These are phyloP conservation scores for Sebastes iracundus DNA, from an alignment of 2,797 vertebrate species.

Conservation along the genomic window DNA sequence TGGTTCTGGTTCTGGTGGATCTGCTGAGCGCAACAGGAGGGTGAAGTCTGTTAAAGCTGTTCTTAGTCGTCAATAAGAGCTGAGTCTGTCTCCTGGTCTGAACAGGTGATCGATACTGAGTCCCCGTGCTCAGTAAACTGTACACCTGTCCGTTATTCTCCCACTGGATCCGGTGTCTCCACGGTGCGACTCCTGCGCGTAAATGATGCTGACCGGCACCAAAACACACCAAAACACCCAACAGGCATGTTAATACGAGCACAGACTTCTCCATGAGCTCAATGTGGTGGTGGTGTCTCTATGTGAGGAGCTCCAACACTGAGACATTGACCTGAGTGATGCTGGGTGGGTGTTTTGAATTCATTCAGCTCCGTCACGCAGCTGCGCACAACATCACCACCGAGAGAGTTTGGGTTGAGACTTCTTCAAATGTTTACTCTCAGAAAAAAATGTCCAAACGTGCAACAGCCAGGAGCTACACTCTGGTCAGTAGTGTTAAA, in stretches of 20 bases:
- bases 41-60: constrained; percentile 13
- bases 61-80: constrained; percentile 63
- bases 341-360: constrained; percentile 34
- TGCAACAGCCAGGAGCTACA: background rate
- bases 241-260: constrained; percentile 32
- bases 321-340: constrained; percentile 6
- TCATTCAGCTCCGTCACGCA: constrained; percentile 41
- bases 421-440: background rate
- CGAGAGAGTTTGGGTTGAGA: constrained; percentile 3
- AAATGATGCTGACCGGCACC: constrained; percentile 63
- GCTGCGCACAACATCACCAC: constrained; percentile 44
- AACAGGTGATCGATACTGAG: constrained; percentile 65
- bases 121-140: constrained; percentile 80
- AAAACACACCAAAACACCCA: constrained; percentile 59
- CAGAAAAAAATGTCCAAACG: constrained; percentile 11
- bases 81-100: constrained; percentile 56
- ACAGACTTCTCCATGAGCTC: constrained; percentile 67
- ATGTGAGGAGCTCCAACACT: constrained; percentile 1
- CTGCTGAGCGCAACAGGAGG: constrained; percentile 21
- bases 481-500: background rate
- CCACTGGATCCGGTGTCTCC: constrained; percentile 83
- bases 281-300: background rate
- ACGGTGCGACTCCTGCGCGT: constrained; percentile 60
- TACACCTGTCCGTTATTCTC: constrained; percentile 80
- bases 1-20: constrained; percentile 31